Conservation (phyloP, 92 coral and sea anemone genomes). For the Hydrozoanthus gracilis region DNA sequence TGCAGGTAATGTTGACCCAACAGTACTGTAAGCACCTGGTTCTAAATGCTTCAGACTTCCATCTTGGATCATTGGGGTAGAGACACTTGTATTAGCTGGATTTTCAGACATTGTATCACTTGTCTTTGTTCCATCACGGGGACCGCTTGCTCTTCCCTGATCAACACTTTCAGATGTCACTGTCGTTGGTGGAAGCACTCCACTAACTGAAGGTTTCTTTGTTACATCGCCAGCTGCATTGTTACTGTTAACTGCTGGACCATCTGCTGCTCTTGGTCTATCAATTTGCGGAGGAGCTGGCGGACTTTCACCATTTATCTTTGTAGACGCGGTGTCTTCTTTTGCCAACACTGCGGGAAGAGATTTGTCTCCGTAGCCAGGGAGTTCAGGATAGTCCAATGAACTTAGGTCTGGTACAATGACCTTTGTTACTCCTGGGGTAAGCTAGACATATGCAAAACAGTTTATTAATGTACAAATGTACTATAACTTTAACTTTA, state of each 20-base stretch:
- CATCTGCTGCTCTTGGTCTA: background rate
- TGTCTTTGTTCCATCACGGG: background rate
- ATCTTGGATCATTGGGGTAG: background rate
- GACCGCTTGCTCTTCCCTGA: background rate
- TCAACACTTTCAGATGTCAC: background rate
- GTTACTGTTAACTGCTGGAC: constrained; percentile 2
- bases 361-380: constrained; percentile 54
- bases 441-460: background rate
- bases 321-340: constrained; percentile 3
- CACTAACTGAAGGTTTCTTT: background rate
- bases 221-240: background rate
- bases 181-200: background rate
- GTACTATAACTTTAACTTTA: too few relatives aligned
- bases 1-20: background rate
- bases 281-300: constrained; percentile 24
- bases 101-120: background rate
- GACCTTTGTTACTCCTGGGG: constrained; percentile 14
- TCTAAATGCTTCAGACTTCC: background rate
- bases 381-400: constrained; percentile 90
- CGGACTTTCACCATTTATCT: background rate
- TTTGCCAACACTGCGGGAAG: constrained; percentile 33
- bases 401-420: constrained; percentile 64
- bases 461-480: too few relatives aligned
- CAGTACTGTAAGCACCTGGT: constrained; percentile 22
- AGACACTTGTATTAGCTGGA: constrained; percentile 3